Evolutionary conservation across 2,797 vertebrate genomes (phyloP).

Genomic region (Pseudochirops corinnae): DNA sequence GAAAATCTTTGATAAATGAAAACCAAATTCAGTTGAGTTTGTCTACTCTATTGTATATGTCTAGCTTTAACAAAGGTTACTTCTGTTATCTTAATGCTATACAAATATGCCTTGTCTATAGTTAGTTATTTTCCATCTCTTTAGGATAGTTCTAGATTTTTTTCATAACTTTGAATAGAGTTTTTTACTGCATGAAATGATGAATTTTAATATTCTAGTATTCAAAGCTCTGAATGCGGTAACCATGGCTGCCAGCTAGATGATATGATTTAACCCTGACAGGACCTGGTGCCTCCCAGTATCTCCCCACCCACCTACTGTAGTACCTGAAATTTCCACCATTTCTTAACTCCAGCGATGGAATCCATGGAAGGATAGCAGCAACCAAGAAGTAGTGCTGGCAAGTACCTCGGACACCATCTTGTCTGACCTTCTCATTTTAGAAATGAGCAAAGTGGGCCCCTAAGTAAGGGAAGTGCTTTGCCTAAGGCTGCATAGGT

Average conservation of each 20-base stretch:
- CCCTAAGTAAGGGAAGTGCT: neutral
- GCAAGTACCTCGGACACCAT: neutral
- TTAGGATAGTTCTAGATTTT: conserved; percentile 27
- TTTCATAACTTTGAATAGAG: conserved; percentile 44
- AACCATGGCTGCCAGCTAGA: neutral
- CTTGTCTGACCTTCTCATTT: neutral
- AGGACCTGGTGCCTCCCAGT: neutral
- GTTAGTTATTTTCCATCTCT: conserved; percentile 41
- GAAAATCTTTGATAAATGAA: neutral
- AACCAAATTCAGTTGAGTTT: neutral
- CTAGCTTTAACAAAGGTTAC: neutral
- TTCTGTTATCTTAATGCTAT: conserved; percentile 26
- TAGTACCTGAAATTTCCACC: neutral
- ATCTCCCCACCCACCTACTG: neutral
- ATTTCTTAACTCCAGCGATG: neutral
- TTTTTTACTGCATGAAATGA: conserved; percentile 30
- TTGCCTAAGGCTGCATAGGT: neutral
- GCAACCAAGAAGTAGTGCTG: neutral
- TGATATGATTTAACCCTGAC: neutral
- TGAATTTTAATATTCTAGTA: conserved; percentile 23
- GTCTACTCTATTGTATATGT: neutral
- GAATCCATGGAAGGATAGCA: neutral
- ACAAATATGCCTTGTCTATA: conserved; percentile 9
- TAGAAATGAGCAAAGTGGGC: neutral
- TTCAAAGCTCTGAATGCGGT: conserved; percentile 1